These are phyloP conservation scores for Myiotriccus ornatus DNA, from an alignment of 2,797 vertebrate species.

Conservation along the genomic window DNA sequence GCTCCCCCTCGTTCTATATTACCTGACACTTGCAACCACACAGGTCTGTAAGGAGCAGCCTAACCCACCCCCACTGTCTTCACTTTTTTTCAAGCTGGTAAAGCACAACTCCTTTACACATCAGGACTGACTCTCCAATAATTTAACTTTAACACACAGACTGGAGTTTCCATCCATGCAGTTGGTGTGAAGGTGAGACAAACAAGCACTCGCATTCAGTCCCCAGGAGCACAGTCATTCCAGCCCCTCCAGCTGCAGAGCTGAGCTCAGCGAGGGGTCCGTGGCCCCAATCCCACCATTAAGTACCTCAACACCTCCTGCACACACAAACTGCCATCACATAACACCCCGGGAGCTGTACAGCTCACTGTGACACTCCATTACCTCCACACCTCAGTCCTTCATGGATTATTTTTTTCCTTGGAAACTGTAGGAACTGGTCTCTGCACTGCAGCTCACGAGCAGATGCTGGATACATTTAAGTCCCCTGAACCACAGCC, in stretches of 20 bases:
- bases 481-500: neutral
- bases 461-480: neutral
- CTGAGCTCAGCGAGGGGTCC: neutral
- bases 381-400: neutral
- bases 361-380: neutral
- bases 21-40: neutral
- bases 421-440: neutral
- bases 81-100: neutral
- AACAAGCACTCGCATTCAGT: neutral
- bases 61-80: neutral
- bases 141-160: neutral
- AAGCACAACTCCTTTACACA: neutral
- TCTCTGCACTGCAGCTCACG: neutral
- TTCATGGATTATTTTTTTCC: rapidly evolving
- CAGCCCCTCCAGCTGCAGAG: neutral
- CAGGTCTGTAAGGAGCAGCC: neutral
- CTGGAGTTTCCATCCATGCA: neutral
- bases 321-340: neutral
- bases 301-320: neutral
- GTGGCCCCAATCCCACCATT: rapidly evolving
- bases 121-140: neutral
- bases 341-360: neutral
- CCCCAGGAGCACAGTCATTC: neutral
- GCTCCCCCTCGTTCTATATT: neutral
- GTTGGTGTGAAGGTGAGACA: neutral